Evolutionary conservation across 2,888 invertebrate genomes (phyloP).

Genomic region (Litoditis marina): DNA sequence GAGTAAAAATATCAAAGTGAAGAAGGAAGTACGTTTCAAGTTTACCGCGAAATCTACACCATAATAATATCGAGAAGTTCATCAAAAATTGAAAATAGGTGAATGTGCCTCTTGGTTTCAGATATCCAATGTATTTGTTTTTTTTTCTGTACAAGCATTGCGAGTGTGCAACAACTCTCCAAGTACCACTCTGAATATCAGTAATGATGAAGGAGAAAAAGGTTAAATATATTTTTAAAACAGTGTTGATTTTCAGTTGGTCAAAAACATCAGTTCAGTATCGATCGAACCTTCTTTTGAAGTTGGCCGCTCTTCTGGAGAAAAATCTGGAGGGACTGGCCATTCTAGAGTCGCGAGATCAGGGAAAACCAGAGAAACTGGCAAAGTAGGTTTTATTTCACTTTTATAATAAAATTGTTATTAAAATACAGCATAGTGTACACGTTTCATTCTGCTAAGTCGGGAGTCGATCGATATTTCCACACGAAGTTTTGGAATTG

Average conservation of each 20-base stretch:
- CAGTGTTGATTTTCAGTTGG: slow-evolving; percentile 66
- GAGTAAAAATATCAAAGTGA: too few species aligned
- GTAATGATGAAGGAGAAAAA: too few species aligned
- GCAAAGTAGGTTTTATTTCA: slow-evolving; percentile 33
- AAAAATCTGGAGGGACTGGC: slow-evolving; percentile 65
- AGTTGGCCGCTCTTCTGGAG: slow-evolving; percentile 67
- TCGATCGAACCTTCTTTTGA: slow-evolving; percentile 64
- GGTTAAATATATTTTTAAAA: neutral
- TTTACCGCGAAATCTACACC: too few species aligned
- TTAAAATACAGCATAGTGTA: too few species aligned
- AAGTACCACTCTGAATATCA: too few species aligned
- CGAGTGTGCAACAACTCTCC: neutral
- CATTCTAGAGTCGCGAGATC: slow-evolving; percentile 66
- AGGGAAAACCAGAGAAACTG: slow-evolving; percentile 67
- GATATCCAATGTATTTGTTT: neutral
- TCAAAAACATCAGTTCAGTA: slow-evolving; percentile 62
- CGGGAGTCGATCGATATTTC: too few species aligned
- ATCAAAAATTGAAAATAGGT: too few species aligned
- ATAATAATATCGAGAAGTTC: too few species aligned
- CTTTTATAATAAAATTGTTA: neutral
- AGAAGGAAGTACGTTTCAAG: too few species aligned
- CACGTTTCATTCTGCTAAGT: too few species aligned
- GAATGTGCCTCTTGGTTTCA: neutral
- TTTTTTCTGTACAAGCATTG: too few species aligned
- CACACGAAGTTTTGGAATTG: too few species aligned